Evolutionary conservation across 2,113 vertebrate species (phyloP), one percentile per base, ranked within the genome.

Genomic region (Sardina pilchardus): DNA sequence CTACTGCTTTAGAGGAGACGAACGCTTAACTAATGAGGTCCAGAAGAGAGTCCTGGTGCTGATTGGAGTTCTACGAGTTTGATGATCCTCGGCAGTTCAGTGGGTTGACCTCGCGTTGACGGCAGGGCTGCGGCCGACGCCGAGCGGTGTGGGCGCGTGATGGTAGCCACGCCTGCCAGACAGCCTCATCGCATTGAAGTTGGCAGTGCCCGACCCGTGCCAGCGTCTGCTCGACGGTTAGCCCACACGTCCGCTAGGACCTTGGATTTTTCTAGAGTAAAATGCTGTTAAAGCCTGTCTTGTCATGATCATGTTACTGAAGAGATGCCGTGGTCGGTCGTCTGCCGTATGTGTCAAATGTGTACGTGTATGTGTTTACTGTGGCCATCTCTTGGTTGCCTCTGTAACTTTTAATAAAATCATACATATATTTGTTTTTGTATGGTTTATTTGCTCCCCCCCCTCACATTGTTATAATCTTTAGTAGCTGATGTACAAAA

Each of bases 391-490:
- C 45, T 89, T 82, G 1, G 83, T 85, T 85, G 83, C 91, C 48
- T 90, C 39, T 86, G 87, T 81, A 83, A 90, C 86, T 86, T 88
- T 83, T 63, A 95, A 94, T 95, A 95, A 95, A 95, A 81, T 59
- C 83, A 84, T 90, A 85, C 82, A 44, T 91, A 12, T 34, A 47
- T 89, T 87, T 67, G 85, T 92, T 82, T 83, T 39, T 80, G 12
- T 89, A 95, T 92, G 91, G 95, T 95, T 96, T 95, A 93, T 95
- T 94, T 95, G 91, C 93, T 94, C 94, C 93, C 86, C 91, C 19
- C 14, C 10, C 14, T 45, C 48, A 78, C 85, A 93, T 92, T 95
- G 91, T 94, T 94, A 93, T 21, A 71, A 30, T 71, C 10, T 14
- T 71, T 34, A 10, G n/a, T 17, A 17, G 26, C 14, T 30, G n/a